Percentiles rank a stretch among this genome's conserved stretches.
These are phyloP conservation scores for Brachyhypopomus occidentalis DNA, from an alignment of 2,113 vertebrate species.

Conservation along the genomic window DNA sequence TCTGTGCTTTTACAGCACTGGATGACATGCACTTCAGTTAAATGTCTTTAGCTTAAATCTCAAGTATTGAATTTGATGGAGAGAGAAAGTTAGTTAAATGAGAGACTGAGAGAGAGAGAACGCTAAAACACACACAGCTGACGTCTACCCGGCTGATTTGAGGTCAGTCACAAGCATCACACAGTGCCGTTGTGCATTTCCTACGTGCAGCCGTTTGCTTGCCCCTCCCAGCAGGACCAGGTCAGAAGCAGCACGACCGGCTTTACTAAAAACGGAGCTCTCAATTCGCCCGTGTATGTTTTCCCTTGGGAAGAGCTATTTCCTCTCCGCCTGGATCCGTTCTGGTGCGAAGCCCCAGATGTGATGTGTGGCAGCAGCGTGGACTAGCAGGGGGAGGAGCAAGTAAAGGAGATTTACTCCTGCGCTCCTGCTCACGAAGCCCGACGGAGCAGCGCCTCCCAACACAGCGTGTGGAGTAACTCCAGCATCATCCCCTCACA, in stretches of 20 bases:
- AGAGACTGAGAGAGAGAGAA: neutral
- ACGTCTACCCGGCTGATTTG: too few relatives aligned
- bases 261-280: neutral
- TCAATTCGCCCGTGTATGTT: neutral
- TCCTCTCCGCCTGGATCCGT: conserved; percentile 6
- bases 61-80: neutral
- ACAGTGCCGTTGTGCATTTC: neutral
- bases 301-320: conserved; percentile 27
- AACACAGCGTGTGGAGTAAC: neutral
- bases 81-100: too few relatives aligned
- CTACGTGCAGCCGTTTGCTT: neutral
- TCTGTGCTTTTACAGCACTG: neutral
- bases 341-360: neutral
- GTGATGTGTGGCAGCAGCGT: neutral
- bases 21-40: too few relatives aligned
- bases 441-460: conserved; percentile 16
- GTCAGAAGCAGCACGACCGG: neutral
- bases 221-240: neutral
- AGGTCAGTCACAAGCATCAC: too few relatives aligned
- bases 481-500: neutral
- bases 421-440: conserved; percentile 19
- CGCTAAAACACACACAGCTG: too few relatives aligned
- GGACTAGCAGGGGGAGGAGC: conserved; percentile 25
- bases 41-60: neutral
- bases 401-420: conserved; percentile 36